Percentiles rank a stretch among this genome's conserved stretches.
Evolutionary conservation across 2,888 invertebrate genomes (phyloP).

Genomic region (Himalopsyche japonica): DNA sequence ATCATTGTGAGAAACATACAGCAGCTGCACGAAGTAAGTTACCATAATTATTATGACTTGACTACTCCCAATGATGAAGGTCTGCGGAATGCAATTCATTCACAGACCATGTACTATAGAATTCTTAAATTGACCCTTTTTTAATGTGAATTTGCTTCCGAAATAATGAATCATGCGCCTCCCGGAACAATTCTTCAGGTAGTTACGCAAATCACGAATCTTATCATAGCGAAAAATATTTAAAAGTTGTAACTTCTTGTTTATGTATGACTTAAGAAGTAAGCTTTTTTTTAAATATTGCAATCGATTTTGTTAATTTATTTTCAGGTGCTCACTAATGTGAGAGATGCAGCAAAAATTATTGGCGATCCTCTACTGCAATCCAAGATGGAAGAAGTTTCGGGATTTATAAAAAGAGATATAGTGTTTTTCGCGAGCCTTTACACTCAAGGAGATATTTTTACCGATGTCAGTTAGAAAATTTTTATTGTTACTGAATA

Average conservation of each 20-base stretch:
- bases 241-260: too few relatives aligned
- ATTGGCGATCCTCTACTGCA: conserved; percentile 91
- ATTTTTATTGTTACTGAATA: background rate
- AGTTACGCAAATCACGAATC: too few relatives aligned
- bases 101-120: too few relatives aligned
- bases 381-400: conserved; percentile 94
- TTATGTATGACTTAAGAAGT: too few relatives aligned
- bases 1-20: conserved; percentile 97
- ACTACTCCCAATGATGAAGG: too few relatives aligned
- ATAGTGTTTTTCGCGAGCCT: conserved; percentile 98
- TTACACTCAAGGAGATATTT: conserved; percentile 65
- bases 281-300: too few relatives aligned
- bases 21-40: conserved; percentile 83
- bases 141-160: too few relatives aligned
- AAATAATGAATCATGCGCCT: too few relatives aligned
- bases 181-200: too few relatives aligned
- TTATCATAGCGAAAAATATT: too few relatives aligned
- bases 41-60: background rate
- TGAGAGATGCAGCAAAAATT: conserved; percentile 88
- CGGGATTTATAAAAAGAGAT: conserved; percentile 90
- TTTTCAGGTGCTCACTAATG: conserved; percentile 61
- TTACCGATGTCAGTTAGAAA: background rate
- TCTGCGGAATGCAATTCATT: too few relatives aligned
- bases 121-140: too few relatives aligned
- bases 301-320: background rate